Percentiles rank a stretch among this genome's conserved stretches.
phyloP scores from a whole-genome alignment of 2,888 invertebrate species.

The Campaea margaritaria region DNA sequence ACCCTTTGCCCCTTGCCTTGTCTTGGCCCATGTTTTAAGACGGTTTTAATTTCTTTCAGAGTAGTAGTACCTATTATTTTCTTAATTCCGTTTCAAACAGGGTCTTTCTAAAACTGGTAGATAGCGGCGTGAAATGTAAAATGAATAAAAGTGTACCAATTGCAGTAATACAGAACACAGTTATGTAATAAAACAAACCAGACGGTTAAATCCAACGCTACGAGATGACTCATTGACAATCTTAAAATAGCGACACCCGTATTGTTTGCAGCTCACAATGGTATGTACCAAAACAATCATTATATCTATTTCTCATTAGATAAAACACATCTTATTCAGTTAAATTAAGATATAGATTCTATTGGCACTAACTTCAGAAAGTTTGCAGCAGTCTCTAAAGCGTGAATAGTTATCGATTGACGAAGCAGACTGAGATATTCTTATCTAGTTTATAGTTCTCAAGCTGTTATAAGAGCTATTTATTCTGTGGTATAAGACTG shows the following conservation, averaged over 20 bases:
- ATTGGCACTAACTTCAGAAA: conserved; percentile 9
- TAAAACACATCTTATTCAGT: conserved; percentile 12
- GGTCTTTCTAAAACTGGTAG: too few relatives aligned
- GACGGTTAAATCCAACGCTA: conserved; percentile 45
- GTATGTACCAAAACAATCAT: conserved; percentile 40
- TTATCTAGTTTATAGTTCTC: not conserved
- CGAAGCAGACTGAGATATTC: not conserved
- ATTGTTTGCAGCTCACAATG: conserved; percentile 55
- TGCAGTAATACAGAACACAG: conserved; percentile 5
- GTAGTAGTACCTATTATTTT: too few relatives aligned
- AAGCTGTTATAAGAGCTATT: too few relatives aligned
- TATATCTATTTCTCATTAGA: conserved; percentile 3
- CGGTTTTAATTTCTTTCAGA: too few relatives aligned
- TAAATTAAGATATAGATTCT: conserved; percentile 3
- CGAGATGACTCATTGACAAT: conserved; percentile 61
- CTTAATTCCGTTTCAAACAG: too few relatives aligned
- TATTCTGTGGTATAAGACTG: too few relatives aligned
- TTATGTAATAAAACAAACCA: conserved; percentile 29
- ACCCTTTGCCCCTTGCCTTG: too few relatives aligned
- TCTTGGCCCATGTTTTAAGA: too few relatives aligned
- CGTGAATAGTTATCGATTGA: conserved; percentile 21
- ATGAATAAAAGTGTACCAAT: too few relatives aligned
- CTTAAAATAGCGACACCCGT: conserved; percentile 58
- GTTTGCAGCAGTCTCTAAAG: conserved; percentile 15
- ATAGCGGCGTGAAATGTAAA: too few relatives aligned